phyloP scores from a whole-genome alignment of 2,888 invertebrate genomes.

The Eudemis profundana region DNA sequence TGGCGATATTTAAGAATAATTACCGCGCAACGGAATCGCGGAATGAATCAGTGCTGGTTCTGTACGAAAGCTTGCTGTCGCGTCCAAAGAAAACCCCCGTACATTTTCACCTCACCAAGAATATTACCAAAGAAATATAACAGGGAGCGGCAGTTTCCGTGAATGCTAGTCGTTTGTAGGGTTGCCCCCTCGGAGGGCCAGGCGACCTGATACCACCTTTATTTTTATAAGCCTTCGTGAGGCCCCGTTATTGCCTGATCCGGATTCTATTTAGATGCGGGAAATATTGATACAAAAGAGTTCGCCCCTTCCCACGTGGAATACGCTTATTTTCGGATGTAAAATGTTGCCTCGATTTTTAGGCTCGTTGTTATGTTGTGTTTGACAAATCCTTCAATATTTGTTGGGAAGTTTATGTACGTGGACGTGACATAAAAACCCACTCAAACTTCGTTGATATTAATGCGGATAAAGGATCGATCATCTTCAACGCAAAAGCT shows the following conservation, averaged over 20 bases:
- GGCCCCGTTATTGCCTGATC: constrained; percentile 27
- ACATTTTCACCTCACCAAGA: constrained; percentile 16
- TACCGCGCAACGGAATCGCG: no score
- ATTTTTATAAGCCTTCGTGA: constrained; percentile 35
- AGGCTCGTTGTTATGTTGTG: background rate
- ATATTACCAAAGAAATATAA: constrained; percentile 42
- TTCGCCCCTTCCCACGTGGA: constrained; percentile 14
- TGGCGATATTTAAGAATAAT: no score
- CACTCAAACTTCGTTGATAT: background rate
- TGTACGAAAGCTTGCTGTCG: no score
- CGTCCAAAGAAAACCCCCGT: background rate
- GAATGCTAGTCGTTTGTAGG: constrained; percentile 31
- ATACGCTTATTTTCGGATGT: constrained; percentile 10
- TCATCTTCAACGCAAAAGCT: no score
- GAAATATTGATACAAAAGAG: constrained; percentile 30
- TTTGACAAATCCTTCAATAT: background rate
- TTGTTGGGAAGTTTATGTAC: background rate
- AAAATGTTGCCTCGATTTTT: background rate
- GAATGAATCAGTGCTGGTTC: no score
- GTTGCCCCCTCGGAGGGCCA: constrained; percentile 1
- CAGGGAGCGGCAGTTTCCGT: constrained; percentile 34
- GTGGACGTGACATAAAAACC: background rate
- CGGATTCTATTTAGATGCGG: constrained; percentile 26
- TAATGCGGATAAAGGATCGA: background rate
- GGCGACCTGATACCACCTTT: constrained; percentile 32